These are phyloP conservation scores for Habropoda laboriosa DNA, from an alignment of 1,140 invertebrate species.

Conservation along the genomic window DNA sequence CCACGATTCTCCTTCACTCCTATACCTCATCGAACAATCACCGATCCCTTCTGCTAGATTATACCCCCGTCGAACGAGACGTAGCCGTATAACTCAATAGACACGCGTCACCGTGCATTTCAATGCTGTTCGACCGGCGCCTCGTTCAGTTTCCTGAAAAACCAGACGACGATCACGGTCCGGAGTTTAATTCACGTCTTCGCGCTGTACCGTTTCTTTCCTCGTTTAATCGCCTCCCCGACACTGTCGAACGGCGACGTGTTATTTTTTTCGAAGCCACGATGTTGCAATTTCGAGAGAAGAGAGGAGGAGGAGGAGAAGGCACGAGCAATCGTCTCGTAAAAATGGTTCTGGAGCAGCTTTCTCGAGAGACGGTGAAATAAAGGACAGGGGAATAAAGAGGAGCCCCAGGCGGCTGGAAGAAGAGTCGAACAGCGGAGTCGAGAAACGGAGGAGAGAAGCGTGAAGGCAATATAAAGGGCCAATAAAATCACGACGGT, in stretches of 20 bases:
- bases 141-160: not conserved
- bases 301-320: too few relatives aligned
- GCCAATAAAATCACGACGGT: conserved; percentile 68
- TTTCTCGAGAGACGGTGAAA: conserved; percentile 25
- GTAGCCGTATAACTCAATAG: not conserved
- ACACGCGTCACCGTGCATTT: conserved; percentile 23
- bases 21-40: conserved; percentile 16
- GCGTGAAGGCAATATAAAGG: conserved; percentile 65
- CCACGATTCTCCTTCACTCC: conserved; percentile 26
- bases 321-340: conserved; percentile 47
- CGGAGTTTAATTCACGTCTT: not conserved
- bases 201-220: not conserved
- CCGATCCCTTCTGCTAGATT: conserved; percentile 17
- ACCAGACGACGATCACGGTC: not conserved
- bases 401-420: not conserved
- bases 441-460: conserved; percentile 15
- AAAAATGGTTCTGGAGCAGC: conserved; percentile 52
- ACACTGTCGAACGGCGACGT: too few relatives aligned
- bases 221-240: too few relatives aligned
- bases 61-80: conserved; percentile 10
- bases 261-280: conserved; percentile 11
- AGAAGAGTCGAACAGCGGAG: conserved; percentile 20
- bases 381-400: conserved; percentile 41
- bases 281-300: conserved; percentile 47
- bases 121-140: not conserved